These are phyloP conservation scores for Casuarius casuarius DNA, from an alignment of 2,113 vertebrate species.

Conservation along the genomic window DNA sequence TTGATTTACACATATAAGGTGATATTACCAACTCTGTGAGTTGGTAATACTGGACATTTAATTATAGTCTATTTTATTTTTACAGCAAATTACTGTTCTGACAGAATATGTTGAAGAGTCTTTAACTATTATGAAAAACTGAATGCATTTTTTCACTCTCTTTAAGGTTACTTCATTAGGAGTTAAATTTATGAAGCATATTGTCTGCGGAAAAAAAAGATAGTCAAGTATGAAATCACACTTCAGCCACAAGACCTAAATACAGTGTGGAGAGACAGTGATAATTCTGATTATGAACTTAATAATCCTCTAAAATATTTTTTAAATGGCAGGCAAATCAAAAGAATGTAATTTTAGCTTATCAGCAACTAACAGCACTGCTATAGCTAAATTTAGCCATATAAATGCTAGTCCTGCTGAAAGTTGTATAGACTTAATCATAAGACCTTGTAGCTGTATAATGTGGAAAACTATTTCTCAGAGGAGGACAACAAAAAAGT, in stretches of 20 bases:
- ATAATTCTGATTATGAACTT: conserved; percentile 63
- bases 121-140: not conserved
- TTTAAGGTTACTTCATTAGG: not conserved
- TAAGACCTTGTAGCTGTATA: conserved; percentile 24
- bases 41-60: not conserved
- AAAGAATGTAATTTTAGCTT: conserved; percentile 65
- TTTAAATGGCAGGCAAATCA: conserved; percentile 55
- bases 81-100: not conserved
- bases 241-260: conserved; percentile 33
- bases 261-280: conserved; percentile 4
- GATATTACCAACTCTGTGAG: not conserved
- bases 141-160: not conserved
- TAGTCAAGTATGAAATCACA: conserved; percentile 54
- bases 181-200: conserved; percentile 35
- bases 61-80: not conserved
- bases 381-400: conserved; percentile 54
- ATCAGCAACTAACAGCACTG: conserved; percentile 51
- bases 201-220: conserved; percentile 51
- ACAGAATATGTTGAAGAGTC: not conserved
- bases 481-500: not conserved
- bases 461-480: not conserved
- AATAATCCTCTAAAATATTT: conserved; percentile 60
- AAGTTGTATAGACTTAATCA: conserved; percentile 37
- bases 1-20: not conserved
- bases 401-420: not conserved